Conservation (phyloP, 2,113 vertebrate genomes). For the Danio rerio region DNA sequence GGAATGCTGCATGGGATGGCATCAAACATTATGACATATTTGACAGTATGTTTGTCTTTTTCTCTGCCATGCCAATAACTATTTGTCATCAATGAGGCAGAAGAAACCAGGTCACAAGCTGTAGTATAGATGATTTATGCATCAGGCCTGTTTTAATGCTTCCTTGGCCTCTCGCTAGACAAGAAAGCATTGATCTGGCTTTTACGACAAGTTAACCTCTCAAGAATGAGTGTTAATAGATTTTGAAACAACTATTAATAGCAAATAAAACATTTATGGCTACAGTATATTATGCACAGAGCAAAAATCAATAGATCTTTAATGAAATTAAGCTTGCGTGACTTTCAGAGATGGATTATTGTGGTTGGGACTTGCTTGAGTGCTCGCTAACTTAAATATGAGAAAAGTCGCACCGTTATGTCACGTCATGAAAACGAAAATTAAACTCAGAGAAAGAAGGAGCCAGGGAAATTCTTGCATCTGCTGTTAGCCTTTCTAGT, state of each 20-base stretch:
- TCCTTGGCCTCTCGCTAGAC: conserved; percentile 20
- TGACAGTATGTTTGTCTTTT: conserved; percentile 1
- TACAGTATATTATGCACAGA: conserved; percentile 23
- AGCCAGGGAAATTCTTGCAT: conserved; percentile 21
- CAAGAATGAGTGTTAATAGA: conserved; percentile 55
- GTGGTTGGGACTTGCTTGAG: background rate
- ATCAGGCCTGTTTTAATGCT: conserved; percentile 10
- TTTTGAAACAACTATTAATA: conserved; percentile 59
- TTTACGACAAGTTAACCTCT: conserved; percentile 54
- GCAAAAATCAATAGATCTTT: conserved; percentile 53
- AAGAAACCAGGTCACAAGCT: conserved; percentile 15
- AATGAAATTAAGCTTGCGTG: conserved; percentile 21
- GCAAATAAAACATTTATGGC: conserved; percentile 58
- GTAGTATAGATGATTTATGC: conserved; percentile 27
- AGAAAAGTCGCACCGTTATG: background rate
- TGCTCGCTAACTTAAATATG: background rate
- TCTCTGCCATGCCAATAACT: conserved; percentile 24
- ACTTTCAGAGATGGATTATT: conserved; percentile 14
- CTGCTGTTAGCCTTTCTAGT: conserved; percentile 43
- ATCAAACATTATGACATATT: background rate
- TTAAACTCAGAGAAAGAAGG: background rate
- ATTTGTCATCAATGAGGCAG: conserved; percentile 26
- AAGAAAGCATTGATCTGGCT: conserved; percentile 40
- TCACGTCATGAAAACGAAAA: background rate
- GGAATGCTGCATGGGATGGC: background rate